Percentiles rank a stretch among this genome's conserved stretches.
Evolutionary conservation across 2,888 invertebrate genomes (phyloP).

Genomic region (Acanthococcus lagerstroemiae): DNA sequence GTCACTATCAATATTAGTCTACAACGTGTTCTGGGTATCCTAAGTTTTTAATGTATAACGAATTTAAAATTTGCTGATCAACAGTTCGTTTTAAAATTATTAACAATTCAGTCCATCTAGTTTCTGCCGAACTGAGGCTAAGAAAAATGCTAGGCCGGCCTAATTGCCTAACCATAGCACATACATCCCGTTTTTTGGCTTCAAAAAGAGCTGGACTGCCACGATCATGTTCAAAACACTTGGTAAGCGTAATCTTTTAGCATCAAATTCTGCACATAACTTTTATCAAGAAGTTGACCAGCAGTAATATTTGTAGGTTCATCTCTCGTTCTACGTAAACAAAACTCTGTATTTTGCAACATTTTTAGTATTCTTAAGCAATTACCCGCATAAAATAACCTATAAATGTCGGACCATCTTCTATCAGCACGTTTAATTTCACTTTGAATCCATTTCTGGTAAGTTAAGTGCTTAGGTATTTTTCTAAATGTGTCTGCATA

Average conservation of each 20-base stretch:
- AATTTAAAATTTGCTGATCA: too few relatives aligned
- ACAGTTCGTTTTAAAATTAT: too few relatives aligned
- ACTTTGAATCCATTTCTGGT: neutral
- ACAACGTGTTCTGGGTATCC: too few relatives aligned
- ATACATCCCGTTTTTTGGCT: constrained; percentile 28
- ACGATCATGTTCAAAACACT: neutral
- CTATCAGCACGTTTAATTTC: neutral
- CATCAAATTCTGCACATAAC: neutral
- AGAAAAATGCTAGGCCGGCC: neutral
- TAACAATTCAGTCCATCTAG: too few relatives aligned
- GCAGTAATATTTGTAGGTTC: neutral
- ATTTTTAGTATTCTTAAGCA: neutral
- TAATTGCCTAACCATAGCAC: neutral
- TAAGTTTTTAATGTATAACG: too few relatives aligned
- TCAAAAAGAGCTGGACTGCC: neutral
- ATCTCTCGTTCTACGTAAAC: neutral
- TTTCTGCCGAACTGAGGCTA: constrained; percentile 32
- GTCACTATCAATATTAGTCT: too few relatives aligned
- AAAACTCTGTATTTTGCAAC: neutral
- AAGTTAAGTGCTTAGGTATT: neutral
- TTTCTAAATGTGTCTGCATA: neutral
- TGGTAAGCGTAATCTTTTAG: neutral
- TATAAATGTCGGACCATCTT: neutral
- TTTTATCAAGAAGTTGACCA: neutral
- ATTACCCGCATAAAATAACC: neutral